Conservation (phyloP, 2,888 invertebrate genomes). For the Latrodectus hesperus region DNA sequence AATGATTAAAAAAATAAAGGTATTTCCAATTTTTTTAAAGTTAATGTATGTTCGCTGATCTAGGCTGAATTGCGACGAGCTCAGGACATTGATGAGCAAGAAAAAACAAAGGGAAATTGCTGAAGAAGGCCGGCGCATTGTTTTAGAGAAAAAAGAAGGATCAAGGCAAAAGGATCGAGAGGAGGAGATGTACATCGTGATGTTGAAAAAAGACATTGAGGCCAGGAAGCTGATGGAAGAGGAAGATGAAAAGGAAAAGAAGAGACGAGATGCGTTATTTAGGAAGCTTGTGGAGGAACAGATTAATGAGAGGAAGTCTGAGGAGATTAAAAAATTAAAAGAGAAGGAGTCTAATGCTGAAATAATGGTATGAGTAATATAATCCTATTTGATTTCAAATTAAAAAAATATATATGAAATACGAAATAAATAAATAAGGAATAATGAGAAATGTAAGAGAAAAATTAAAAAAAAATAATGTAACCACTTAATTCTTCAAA, state of each 20-base stretch:
- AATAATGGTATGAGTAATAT: constrained; percentile 29
- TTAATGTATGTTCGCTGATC: too few relatives aligned
- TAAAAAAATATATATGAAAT: background rate
- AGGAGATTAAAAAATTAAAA: constrained; percentile 1
- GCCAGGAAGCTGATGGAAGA: constrained; percentile 34
- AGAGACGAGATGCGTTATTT: background rate
- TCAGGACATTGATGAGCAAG: constrained; percentile 26
- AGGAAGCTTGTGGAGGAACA: constrained; percentile 2
- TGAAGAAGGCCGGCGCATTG: constrained; percentile 16
- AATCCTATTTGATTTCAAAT: background rate
- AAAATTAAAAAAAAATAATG: too few relatives aligned
- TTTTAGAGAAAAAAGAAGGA: background rate
- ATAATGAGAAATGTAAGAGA: too few relatives aligned
- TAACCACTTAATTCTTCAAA: too few relatives aligned
- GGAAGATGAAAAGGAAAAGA: constrained; percentile 25
- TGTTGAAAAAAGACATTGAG: constrained; percentile 30
- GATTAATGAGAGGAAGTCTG: constrained; percentile 17
- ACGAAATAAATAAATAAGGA: background rate
- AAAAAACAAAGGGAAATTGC: constrained; percentile 14
- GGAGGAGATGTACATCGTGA: constrained; percentile 16
- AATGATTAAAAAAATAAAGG: too few relatives aligned
- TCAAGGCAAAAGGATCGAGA: constrained; percentile 6
- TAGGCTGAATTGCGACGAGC: constrained; percentile 55
- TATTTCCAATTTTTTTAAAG: too few relatives aligned
- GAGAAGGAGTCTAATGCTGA: constrained; percentile 40